Evolutionary conservation across 2,797 vertebrate species (phyloP).

Genomic region (Lates japonicus): DNA sequence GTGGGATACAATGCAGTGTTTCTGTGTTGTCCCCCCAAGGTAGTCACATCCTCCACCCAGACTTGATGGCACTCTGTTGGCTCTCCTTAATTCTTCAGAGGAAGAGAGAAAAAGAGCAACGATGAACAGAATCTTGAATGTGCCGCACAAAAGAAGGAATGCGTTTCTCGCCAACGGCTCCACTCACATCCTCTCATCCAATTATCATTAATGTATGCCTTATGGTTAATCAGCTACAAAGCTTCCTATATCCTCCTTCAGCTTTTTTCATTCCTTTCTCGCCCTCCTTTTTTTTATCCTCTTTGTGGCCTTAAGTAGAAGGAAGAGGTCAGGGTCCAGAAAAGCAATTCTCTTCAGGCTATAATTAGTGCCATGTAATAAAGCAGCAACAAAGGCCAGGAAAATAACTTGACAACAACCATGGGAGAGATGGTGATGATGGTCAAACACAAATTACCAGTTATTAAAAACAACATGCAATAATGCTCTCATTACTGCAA

Average conservation of each 20-base stretch:
- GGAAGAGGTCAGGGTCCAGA: constrained; percentile 84
- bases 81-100: constrained; percentile 54
- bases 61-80: constrained; percentile 48
- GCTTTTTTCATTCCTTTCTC: constrained; percentile 57
- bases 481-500: constrained; percentile 56
- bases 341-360: constrained; percentile 84
- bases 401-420: constrained; percentile 77
- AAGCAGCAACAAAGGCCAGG: constrained; percentile 78
- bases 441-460: constrained; percentile 70
- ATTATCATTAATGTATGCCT: constrained; percentile 87
- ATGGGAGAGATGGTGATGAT: constrained; percentile 67
- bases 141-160: constrained; percentile 38
- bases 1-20: constrained; percentile 46
- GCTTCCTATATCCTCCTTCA: constrained; percentile 63
- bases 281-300: constrained; percentile 39
- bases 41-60: constrained; percentile 55
- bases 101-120: constrained; percentile 44
- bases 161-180: constrained; percentile 74
- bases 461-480: constrained; percentile 74
- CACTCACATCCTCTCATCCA: constrained; percentile 78
- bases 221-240: constrained; percentile 85
- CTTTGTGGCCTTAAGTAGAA: constrained; percentile 63
- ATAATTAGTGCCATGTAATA: constrained; percentile 87
- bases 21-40: constrained; percentile 58
- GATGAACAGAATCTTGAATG: constrained; percentile 59